Percentiles rank a stretch among this genome's conserved stretches.
These are phyloP conservation scores for Deilephila porcellus DNA, from an alignment of 2,888 invertebrate species.

Conservation along the genomic window DNA sequence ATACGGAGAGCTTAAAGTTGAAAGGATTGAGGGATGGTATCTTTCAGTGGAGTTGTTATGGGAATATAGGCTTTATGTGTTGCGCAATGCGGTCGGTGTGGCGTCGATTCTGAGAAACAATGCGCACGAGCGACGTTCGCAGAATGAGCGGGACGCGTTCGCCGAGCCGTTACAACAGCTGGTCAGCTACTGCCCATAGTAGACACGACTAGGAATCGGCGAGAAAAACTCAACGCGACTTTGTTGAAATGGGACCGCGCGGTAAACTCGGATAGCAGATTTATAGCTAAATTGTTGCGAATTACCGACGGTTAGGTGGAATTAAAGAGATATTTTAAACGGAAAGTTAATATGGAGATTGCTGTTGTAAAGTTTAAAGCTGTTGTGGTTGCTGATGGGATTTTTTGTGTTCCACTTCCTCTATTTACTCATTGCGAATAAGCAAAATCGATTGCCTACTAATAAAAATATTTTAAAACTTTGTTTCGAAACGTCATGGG, in stretches of 20 bases:
- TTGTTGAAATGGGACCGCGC: slow-evolving; percentile 75
- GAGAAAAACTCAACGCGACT: slow-evolving; percentile 77
- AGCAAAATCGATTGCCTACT: too few species aligned
- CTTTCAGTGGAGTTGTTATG: slow-evolving; percentile 53
- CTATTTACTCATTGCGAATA: not conserved
- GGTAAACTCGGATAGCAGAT: slow-evolving; percentile 64
- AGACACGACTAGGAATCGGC: slow-evolving; percentile 75
- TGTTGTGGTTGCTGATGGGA: not conserved
- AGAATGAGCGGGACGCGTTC: slow-evolving; percentile 41
- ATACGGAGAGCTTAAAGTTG: slow-evolving; percentile 42
- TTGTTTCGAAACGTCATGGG: too few species aligned
- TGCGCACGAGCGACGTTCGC: slow-evolving; percentile 69
- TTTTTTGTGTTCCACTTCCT: slow-evolving; percentile 10
- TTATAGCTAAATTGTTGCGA: slow-evolving; percentile 76
- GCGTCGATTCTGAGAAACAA: slow-evolving; percentile 80
- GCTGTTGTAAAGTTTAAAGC: slow-evolving; percentile 6
- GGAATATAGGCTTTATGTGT: slow-evolving; percentile 66
- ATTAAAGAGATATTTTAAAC: slow-evolving; percentile 37
- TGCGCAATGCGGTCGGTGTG: slow-evolving; percentile 70
- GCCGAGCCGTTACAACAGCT: slow-evolving; percentile 66
- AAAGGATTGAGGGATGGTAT: slow-evolving; percentile 73
- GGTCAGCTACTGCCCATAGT: slow-evolving; percentile 56
- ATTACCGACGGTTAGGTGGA: slow-evolving; percentile 59
- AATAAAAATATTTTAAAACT: too few species aligned
- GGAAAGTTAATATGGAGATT: slow-evolving; percentile 25